phyloP scores from a whole-genome alignment of 2,888 invertebrate species.

The Strigamia crassipes region DNA sequence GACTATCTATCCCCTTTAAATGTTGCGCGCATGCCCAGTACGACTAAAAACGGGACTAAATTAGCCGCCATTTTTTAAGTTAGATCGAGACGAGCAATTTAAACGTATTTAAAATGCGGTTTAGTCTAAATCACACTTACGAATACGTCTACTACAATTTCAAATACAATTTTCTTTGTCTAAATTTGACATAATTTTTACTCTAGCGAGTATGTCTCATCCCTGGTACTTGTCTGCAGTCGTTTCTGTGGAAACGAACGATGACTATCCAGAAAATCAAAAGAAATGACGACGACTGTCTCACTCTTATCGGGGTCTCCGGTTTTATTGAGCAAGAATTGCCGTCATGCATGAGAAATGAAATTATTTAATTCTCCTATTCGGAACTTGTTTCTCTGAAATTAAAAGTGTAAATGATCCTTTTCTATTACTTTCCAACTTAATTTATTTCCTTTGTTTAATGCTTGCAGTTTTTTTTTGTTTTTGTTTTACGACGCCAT shows the following conservation, averaged over 20 bases:
- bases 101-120: too few species aligned
- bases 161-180: too few species aligned
- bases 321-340: not conserved
- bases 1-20: too few species aligned
- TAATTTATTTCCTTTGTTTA: not conserved
- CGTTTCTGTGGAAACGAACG: not conserved
- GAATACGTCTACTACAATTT: too few species aligned
- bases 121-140: too few species aligned
- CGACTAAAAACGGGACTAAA: too few species aligned
- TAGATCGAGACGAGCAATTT: too few species aligned
- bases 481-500: not conserved
- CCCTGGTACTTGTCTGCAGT: not conserved
- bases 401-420: slow-evolving; percentile 2
- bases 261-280: not conserved
- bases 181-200: too few species aligned
- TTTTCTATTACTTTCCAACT: not conserved
- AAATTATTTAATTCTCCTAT: not conserved
- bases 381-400: not conserved
- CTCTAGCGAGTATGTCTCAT: too few species aligned
- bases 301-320: not conserved
- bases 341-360: not conserved
- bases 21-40: too few species aligned
- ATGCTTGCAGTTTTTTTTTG: not conserved
- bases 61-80: too few species aligned
- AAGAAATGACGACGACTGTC: not conserved